A percentile compares a stretch with the other conserved stretches of the same genome.
Evolutionary conservation across 1,140 invertebrate genomes (phyloP).

Genomic region (Manduca sexta): DNA sequence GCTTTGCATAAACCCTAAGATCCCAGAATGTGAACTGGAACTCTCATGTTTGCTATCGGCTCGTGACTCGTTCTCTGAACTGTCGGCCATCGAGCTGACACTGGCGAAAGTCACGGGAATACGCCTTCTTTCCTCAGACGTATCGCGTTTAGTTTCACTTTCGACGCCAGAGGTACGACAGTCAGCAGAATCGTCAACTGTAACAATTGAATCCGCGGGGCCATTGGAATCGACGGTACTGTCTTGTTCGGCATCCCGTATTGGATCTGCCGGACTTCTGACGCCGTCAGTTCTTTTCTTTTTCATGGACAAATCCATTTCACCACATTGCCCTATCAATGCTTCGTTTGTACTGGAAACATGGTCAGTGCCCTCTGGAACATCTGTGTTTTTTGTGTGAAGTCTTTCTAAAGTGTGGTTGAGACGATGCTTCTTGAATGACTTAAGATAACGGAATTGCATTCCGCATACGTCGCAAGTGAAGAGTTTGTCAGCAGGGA

Average conservation of each 20-base stretch:
- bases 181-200: constrained; percentile 59
- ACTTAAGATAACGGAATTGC: constrained; percentile 91
- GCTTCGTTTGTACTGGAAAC: constrained; percentile 84
- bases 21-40: constrained; percentile 75
- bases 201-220: constrained; percentile 55
- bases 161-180: constrained; percentile 54
- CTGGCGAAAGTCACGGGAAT: constrained; percentile 67
- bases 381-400: constrained; percentile 76
- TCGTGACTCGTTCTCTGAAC: constrained; percentile 59
- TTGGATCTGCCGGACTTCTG: constrained; percentile 42
- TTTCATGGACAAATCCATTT: constrained; percentile 69
- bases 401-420: constrained; percentile 89
- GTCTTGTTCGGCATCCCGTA: constrained; percentile 77
- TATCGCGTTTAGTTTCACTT: constrained; percentile 48
- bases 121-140: constrained; percentile 40
- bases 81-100: constrained; percentile 68
- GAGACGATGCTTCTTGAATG: constrained; percentile 90
- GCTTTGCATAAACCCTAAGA: constrained; percentile 78
- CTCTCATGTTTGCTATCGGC: constrained; percentile 54
- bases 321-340: constrained; percentile 67
- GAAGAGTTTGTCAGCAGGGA: constrained; percentile 91
- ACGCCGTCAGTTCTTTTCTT: constrained; percentile 43
- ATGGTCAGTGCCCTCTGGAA: constrained; percentile 75
- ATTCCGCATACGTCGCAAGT: constrained; percentile 92
- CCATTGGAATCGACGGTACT: constrained; percentile 79